phyloP scores from a whole-genome alignment of 2,113 vertebrate genomes.

The Leuciscus idus region DNA sequence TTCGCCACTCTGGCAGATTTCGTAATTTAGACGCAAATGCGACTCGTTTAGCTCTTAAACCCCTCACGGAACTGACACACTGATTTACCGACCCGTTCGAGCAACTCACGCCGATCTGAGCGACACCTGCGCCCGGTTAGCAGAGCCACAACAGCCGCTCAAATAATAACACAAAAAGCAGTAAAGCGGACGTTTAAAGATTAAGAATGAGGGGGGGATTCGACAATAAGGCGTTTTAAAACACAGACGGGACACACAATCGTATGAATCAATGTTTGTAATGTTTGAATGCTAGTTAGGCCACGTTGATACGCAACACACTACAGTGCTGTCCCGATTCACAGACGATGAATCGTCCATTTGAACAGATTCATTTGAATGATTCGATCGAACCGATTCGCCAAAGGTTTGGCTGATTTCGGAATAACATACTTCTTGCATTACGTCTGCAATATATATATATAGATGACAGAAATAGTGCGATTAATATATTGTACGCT shows the following conservation, averaged over 20 bases:
- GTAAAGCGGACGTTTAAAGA: background rate
- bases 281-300: background rate
- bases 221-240: background rate
- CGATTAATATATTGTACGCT: background rate
- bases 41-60: background rate
- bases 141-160: background rate
- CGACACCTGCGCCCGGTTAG: background rate
- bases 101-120: background rate
- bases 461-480: background rate
- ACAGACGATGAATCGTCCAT: background rate
- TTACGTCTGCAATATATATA: background rate
- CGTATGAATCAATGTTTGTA: no score
- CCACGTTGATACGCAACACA: conserved; percentile 32
- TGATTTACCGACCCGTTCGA: background rate
- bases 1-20: background rate
- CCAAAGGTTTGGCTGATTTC: background rate
- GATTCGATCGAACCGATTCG: background rate
- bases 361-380: background rate
- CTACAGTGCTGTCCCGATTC: background rate
- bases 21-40: background rate
- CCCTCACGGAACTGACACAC: no score
- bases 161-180: background rate
- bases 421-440: background rate
- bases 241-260: background rate
- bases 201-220: rapidly evolving